Base-by-base conservation (phyloP, 1,140 invertebrate species). In the Cecropterus lyciades region DNA sequence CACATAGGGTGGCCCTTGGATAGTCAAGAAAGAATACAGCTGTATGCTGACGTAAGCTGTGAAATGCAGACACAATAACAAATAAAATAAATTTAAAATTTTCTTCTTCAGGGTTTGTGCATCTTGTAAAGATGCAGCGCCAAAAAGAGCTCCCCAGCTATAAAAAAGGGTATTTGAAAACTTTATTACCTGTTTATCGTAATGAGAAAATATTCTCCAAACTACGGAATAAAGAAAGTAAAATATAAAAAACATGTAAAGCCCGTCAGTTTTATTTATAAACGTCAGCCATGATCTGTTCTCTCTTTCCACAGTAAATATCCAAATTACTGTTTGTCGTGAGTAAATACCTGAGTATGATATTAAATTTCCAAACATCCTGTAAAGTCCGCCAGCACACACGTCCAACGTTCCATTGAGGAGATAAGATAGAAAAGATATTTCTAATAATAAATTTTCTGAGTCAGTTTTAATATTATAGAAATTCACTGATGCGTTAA, bases 311-410 rank as follows among this genome's bases (percentile, higher is more conserved):
- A 75, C 81, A n/a, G 77, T 60, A 20, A 88, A 91, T 1, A 80
- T 69, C 89, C 89, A 91, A 52, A 83, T 46, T 13, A 87, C 60
- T 3, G 60, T 64, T 66, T 89, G 84, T 27, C 69, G 65, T 1
- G 77, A 68, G 48, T 91, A 91, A 15, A 85, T 66, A 3, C 87
- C 87, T 4, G 85, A 85, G 48, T 89, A 91, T 7, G 70, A 70
- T 2, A 87, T 82, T 0, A 70, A 8, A 27, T 87, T 71, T 0
- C 77, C 80, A 46, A 87, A 87, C 6, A 84, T 72, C 56, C 81
- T 80, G 24, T 88, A 91, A 0, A 87, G 69, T 1, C 89, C 89
- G 4, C 89, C 89, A 15, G 79, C 84, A 57, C 73, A 80, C 0
- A 74, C 67, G 16, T 91, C 89, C n/a, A 91, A 57, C 11, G 70